Base-by-base conservation (phyloP, 2,113 vertebrate species). In the Puma concolor region DNA sequence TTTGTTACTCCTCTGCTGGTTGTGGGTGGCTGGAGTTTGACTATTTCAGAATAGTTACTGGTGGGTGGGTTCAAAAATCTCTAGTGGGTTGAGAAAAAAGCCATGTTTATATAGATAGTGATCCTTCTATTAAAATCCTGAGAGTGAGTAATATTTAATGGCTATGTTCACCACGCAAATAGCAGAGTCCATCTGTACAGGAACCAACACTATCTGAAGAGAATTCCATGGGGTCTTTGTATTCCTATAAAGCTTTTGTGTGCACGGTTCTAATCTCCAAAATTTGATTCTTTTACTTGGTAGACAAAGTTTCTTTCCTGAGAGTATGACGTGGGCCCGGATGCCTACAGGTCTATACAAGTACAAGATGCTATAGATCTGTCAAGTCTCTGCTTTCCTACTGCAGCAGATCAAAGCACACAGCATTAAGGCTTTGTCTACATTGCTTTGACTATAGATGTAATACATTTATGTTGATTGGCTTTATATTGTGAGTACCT, bases 81-180 rank as follows among this genome's bases (percentile, higher is more conserved):
- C 60, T 97, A 96, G 83, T 98, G 88, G 93, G 94, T 97, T 48
- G 63, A 98, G 64, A 87, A 97, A 98, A 98, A 96, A 98, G 95
- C 12, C 77, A 94, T 90, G 33, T 97, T 98, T 97, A 96, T 95
- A 95, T 93, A 97, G 95, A 93, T 98, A 98, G 95, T 93, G 36
- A 97, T 64, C 82, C 94, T 98, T 89, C 92, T 97, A 98, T 98
- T 98, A 93, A 98, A 98, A 98, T 97, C 85, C 36, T 38, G 9
- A 96, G 98, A 97, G 92, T 92, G 29, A 97, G 60, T 98, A 98
- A 97, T 98, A 98, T 96, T 98, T 98, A 98, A 92, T 96, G 96
- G 96, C 94, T 98, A 69, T 97, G 92, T 97, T 98, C 94, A 95
- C 92, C 91, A 95, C 89, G 84, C 95, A 96, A 92, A 97, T 93